Evolutionary conservation across 2,888 invertebrate species (phyloP).

Genomic region (Leucania comma): DNA sequence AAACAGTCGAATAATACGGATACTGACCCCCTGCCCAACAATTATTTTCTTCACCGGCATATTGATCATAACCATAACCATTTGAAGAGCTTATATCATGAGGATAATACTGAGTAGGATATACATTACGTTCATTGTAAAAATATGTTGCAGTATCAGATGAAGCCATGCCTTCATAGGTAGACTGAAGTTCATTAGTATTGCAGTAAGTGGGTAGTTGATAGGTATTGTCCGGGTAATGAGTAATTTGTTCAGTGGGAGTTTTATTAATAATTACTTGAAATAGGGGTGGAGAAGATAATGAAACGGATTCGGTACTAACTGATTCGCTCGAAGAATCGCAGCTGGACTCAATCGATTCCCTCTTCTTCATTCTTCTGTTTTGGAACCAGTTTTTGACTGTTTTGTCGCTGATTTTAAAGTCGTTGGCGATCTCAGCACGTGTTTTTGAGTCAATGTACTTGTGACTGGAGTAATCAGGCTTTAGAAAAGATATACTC

Average conservation of each 20-base stretch:
- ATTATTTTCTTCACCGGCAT: conserved; percentile 43
- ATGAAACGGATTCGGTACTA: conserved; percentile 44
- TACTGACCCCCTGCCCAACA: conserved; percentile 33
- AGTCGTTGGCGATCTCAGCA: conserved; percentile 91
- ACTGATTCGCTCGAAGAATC: conserved; percentile 72
- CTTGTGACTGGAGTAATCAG: conserved; percentile 85
- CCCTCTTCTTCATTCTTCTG: conserved; percentile 94
- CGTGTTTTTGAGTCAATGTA: conserved; percentile 93
- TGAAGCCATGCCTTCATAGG: background rate
- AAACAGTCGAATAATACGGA: conserved; percentile 32
- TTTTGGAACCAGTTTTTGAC: conserved; percentile 97
- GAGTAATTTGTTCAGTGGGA: background rate
- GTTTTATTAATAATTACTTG: conserved; percentile 18
- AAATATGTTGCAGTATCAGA: conserved; percentile 34
- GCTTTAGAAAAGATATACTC: no score
- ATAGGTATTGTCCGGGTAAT: background rate
- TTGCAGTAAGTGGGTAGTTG: conserved; percentile 5
- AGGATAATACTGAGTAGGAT: conserved; percentile 76
- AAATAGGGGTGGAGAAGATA: conserved; percentile 28
- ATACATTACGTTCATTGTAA: conserved; percentile 64
- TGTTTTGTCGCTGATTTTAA: conserved; percentile 93
- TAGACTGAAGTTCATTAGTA: background rate
- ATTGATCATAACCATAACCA: conserved; percentile 48
- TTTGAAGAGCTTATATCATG: conserved; percentile 32
- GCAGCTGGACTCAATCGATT: conserved; percentile 77